phyloP scores from a whole-genome alignment of 2,113 vertebrate genomes.

The Canis aureus region DNA sequence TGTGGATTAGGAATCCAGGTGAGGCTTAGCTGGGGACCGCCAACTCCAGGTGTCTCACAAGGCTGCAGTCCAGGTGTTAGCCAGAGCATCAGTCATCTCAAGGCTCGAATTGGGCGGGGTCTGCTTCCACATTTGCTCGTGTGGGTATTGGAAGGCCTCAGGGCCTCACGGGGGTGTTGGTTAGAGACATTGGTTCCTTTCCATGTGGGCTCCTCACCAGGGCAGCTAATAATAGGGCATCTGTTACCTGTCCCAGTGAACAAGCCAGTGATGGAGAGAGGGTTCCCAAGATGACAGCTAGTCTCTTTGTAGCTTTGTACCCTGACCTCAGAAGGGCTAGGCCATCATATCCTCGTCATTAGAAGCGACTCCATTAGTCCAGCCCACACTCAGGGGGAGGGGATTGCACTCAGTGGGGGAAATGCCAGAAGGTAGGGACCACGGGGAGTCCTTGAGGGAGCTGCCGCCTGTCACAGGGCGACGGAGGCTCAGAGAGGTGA shows the following conservation, averaged over 20 bases:
- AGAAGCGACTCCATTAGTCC: neutral
- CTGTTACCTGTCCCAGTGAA: neutral
- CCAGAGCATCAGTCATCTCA: neutral
- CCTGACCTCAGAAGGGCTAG: neutral
- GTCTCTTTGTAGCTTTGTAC: neutral
- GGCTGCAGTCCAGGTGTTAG: neutral
- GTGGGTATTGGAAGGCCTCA: neutral
- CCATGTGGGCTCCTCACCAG: neutral
- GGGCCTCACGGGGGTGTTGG: neutral
- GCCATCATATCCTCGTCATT: neutral
- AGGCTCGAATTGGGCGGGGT: neutral
- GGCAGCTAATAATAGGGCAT: neutral
- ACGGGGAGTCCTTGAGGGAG: neutral
- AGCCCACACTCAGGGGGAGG: neutral
- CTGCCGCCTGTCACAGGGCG: neutral
- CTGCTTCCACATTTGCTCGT: neutral
- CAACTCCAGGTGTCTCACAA: neutral
- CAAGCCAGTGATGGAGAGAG: neutral
- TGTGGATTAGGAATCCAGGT: neutral
- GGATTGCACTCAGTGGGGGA: neutral
- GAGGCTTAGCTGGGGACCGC: neutral
- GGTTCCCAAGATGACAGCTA: neutral
- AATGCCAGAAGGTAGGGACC: neutral
- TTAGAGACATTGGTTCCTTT: neutral
- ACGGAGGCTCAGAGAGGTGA: constrained; percentile 1